Evolutionary conservation across 2,113 vertebrate genomes (phyloP).

Genomic region (Nestor notabilis): DNA sequence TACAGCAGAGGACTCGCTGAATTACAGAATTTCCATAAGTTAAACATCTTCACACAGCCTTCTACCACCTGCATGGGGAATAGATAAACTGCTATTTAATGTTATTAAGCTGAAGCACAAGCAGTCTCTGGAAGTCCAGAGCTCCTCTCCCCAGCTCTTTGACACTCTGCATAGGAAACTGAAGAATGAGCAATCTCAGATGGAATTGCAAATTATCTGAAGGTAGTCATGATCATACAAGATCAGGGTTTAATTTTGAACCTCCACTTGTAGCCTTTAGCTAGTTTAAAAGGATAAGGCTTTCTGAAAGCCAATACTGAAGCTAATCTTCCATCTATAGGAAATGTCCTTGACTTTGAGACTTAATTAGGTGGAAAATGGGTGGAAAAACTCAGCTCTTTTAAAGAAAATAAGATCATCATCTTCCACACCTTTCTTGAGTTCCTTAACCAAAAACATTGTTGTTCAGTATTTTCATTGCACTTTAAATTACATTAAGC

Average conservation of each 20-base stretch:
- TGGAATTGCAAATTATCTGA: not conserved
- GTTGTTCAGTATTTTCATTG: not conserved
- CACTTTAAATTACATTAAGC: not conserved
- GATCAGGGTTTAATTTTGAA: not conserved
- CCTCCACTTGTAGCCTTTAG: not conserved
- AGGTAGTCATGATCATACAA: not conserved
- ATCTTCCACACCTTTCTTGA: not conserved
- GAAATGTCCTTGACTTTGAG: not conserved
- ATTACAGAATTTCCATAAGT: not conserved
- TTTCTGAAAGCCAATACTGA: not conserved
- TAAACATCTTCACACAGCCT: not conserved
- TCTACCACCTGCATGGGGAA: not conserved
- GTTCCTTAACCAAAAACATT: not conserved
- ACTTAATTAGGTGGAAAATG: not conserved
- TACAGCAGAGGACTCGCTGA: not conserved
- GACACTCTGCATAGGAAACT: not conserved
- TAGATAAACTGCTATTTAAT: not conserved
- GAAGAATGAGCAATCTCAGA: not conserved
- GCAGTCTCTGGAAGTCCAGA: not conserved
- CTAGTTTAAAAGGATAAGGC: not conserved
- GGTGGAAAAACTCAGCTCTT: not conserved
- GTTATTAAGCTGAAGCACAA: not conserved
- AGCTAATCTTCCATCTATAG: not conserved
- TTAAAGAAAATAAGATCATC: not conserved
- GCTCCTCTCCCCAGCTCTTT: not conserved